These are phyloP conservation scores for Streptopelia turtur DNA, from an alignment of 2,797 vertebrate species.

Conservation along the genomic window DNA sequence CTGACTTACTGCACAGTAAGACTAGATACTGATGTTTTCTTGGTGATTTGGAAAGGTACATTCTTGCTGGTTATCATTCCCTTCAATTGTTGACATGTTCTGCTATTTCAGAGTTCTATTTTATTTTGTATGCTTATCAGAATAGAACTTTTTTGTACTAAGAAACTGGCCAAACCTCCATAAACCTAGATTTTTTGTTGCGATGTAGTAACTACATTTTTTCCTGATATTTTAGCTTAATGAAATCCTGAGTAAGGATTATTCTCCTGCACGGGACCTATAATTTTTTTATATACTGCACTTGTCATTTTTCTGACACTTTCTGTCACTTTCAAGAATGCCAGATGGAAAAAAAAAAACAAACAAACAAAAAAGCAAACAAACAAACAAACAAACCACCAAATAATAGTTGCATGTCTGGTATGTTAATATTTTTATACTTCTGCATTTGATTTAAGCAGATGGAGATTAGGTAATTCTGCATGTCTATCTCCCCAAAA, in stretches of 20 bases:
- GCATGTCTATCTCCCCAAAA: not conserved
- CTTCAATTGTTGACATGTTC: not conserved
- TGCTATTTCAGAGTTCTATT: not conserved
- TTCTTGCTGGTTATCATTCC: not conserved
- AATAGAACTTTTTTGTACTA: not conserved
- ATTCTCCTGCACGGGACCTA: not conserved
- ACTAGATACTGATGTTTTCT: not conserved
- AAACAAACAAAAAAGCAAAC: too few relatives aligned
- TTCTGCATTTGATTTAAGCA: not conserved
- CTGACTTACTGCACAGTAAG: slow-evolving; percentile 9
- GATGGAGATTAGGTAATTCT: slow-evolving; percentile 12
- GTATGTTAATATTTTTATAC: not conserved
- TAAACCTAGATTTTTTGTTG: not conserved
- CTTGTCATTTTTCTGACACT: not conserved
- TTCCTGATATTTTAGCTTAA: not conserved
- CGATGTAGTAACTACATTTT: not conserved
- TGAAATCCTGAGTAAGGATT: not conserved
- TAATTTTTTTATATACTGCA: not conserved
- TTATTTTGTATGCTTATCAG: not conserved
- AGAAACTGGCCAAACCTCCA: not conserved
- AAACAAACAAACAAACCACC: too few relatives aligned
- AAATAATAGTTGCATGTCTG: not conserved
- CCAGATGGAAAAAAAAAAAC: not conserved
- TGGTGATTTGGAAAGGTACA: not conserved
- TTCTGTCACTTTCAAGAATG: not conserved